phyloP scores from a whole-genome alignment of 2,113 vertebrate genomes.

The Oryzias javanicus region DNA sequence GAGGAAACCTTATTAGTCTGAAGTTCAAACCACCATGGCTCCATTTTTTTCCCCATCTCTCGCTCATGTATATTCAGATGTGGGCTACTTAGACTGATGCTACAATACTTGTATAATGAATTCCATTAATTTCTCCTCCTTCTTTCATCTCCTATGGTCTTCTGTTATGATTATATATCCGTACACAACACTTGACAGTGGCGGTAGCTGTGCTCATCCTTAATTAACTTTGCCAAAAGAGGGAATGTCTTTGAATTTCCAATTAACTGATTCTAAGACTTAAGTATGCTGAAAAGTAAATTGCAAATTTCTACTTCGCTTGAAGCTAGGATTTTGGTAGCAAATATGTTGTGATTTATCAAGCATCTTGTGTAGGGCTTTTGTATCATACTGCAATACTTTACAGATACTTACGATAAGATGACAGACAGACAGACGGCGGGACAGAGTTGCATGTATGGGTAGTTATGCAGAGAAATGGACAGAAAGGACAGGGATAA shows the following conservation, averaged over 20 bases:
- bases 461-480: too few relatives aligned
- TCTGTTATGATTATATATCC: constrained; percentile 29
- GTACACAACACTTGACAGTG: constrained; percentile 33
- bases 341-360: constrained; percentile 50
- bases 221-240: constrained; percentile 70
- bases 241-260: constrained; percentile 64
- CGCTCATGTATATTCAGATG: too few relatives aligned
- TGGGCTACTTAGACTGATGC: constrained; percentile 7
- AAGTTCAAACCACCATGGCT: background rate
- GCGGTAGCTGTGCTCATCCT: constrained; percentile 58
- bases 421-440: background rate
- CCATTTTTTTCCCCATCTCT: constrained; percentile 24
- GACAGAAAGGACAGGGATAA: too few relatives aligned
- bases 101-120: constrained; percentile 20
- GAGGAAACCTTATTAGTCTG: too few relatives aligned
- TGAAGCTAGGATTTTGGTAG: constrained; percentile 53
- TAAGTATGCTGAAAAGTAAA: constrained; percentile 51
- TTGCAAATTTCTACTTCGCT: constrained; percentile 54
- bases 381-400: constrained; percentile 34
- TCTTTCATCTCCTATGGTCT: constrained; percentile 5
- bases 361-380: constrained; percentile 38
- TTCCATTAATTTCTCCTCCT: constrained; percentile 14
- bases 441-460: too few relatives aligned
- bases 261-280: constrained; percentile 69
- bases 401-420: constrained; percentile 48